Evolutionary conservation across 2,113 vertebrate genomes (phyloP), one percentile per base, ranked within the genome.

Genomic region (Dicentrarchus labrax): DNA sequence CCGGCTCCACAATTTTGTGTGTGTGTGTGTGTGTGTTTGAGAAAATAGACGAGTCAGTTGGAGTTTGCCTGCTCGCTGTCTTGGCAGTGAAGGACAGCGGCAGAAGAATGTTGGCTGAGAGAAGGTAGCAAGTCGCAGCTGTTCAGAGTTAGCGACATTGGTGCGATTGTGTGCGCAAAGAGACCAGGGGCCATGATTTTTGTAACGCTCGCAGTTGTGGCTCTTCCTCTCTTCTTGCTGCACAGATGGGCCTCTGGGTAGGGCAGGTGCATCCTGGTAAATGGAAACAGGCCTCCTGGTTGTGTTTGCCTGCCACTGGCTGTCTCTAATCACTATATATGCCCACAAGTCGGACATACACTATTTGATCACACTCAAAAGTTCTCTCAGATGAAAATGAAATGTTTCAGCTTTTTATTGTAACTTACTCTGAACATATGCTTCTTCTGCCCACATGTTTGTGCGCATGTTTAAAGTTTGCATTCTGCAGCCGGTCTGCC

Each of bases 91-190:
- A 48, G 69, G 54, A 47, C 38, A 17, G 53, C 71, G 15, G 77
- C 43, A 85, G 86, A 89, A 89, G 80, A 93, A 90, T 91, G 91
- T 92, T 92, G 92, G 89, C 88, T 17, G 36, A 69, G 80, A 61
- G 85, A 51, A 70, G 82, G 84, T 77, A 81, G 81, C 19, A 6
- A 82, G 84, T 83, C 70, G 60, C 92, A 93, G 89, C 87, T 93
- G 90, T 76, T 89, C 36, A 56, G 83, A 67, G 80, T 89, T 82
- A 47, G 77, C 17, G 53, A 89, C 92, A 90, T 85, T 88, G 86
- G 82, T 75, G 82, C 19, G 72, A 83, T 86, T 93, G 91, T 91
- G 62, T 65, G 59, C 5, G 10, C 68, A 77, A 72, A 82, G 69
- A 74, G 62, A 72, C 53, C 6, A 57, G 79, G 62, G 82, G 62